phyloP scores from a whole-genome alignment of 1,140 invertebrate species.

The Stenopsyche tienmushanensis region DNA sequence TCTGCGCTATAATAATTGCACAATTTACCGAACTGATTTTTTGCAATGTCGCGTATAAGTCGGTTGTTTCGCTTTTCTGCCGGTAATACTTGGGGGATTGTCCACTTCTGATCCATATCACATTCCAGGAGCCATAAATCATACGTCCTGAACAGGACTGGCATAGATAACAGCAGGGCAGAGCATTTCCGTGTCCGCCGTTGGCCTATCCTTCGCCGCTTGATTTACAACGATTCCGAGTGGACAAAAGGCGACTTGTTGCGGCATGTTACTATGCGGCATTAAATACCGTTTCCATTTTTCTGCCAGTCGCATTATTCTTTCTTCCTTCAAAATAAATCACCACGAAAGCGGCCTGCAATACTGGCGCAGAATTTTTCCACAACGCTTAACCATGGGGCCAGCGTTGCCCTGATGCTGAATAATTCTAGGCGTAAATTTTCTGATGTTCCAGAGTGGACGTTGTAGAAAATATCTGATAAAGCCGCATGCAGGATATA shows the following conservation, averaged over 20 bases:
- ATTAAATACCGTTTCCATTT: constrained; percentile 3
- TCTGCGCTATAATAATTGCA: too few species aligned
- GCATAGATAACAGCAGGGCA: neutral
- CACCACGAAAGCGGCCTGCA: constrained; percentile 14
- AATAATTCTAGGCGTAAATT: too few species aligned
- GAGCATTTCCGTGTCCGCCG: neutral
- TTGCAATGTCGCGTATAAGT: too few species aligned
- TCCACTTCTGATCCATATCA: too few species aligned
- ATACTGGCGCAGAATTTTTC: constrained; percentile 2
- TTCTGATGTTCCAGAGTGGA: too few species aligned
- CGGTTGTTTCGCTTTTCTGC: too few species aligned
- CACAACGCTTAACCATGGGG: neutral
- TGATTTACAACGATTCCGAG: constrained; percentile 4
- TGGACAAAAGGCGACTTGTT: constrained; percentile 14
- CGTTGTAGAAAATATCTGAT: too few species aligned
- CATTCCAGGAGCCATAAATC: neutral
- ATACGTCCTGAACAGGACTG: neutral
- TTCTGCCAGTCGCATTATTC: constrained; percentile 13
- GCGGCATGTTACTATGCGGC: constrained; percentile 15
- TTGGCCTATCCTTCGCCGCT: too few species aligned
- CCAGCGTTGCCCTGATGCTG: neutral
- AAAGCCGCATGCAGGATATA: too few species aligned
- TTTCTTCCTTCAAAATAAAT: constrained; percentile 10
- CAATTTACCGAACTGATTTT: too few species aligned
- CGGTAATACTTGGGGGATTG: too few species aligned